Evolutionary conservation across 2,113 vertebrate species (phyloP).

Genomic region (Tichodroma muraria): DNA sequence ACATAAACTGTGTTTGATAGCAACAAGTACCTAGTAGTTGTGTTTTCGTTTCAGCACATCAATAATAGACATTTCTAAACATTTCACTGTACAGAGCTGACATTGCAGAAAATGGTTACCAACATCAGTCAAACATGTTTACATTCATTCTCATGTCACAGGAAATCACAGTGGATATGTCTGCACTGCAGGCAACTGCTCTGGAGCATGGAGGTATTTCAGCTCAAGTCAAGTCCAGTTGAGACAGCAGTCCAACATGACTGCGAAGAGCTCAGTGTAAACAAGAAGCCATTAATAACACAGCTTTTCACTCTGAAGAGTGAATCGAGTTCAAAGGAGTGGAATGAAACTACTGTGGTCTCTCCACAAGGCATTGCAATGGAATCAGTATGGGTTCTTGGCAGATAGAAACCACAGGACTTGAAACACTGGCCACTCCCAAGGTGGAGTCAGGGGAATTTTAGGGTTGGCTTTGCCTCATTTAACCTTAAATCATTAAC

Average conservation of each 20-base stretch:
- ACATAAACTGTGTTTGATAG: neutral
- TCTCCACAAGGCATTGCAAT: neutral
- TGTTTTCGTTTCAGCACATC: neutral
- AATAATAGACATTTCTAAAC: neutral
- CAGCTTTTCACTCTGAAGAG: neutral
- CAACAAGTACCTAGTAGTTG: neutral
- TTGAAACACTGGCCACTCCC: neutral
- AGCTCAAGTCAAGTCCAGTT: neutral
- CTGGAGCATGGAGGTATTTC: neutral
- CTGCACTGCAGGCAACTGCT: neutral
- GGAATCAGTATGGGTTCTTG: neutral
- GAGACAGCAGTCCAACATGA: neutral
- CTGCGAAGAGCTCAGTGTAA: neutral
- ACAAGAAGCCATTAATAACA: neutral
- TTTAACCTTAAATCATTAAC: neutral
- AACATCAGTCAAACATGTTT: neutral
- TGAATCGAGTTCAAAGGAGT: neutral
- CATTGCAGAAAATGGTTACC: neutral
- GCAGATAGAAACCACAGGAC: neutral
- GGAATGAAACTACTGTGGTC: neutral
- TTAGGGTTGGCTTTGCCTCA: neutral
- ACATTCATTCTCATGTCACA: neutral
- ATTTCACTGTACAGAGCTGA: neutral
- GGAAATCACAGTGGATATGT: neutral
- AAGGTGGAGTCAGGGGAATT: neutral